These are phyloP conservation scores for Halcyon senegalensis DNA, from an alignment of 2,113 vertebrate genomes.

Conservation along the genomic window DNA sequence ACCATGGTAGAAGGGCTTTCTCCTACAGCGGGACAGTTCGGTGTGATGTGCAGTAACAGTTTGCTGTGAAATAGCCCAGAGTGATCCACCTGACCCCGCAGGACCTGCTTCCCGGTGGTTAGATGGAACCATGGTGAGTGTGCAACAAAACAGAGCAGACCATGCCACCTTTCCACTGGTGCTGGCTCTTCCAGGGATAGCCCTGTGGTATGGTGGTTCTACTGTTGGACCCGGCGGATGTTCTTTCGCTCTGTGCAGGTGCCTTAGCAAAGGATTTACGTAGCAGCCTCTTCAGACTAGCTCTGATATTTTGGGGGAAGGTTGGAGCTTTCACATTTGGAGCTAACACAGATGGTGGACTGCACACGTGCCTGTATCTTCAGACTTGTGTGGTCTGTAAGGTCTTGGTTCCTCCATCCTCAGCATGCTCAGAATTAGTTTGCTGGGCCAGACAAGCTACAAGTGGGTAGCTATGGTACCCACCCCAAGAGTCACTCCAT, in stretches of 20 bases:
- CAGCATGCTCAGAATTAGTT: neutral
- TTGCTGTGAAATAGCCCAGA: neutral
- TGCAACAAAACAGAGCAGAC: neutral
- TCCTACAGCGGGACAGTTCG: neutral
- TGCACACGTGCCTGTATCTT: neutral
- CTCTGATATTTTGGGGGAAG: neutral
- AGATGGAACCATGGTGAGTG: neutral
- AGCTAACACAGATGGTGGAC: neutral
- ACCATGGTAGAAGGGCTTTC: neutral
- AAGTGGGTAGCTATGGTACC: neutral
- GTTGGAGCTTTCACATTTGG: neutral
- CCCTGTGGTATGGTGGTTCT: neutral
- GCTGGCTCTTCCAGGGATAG: neutral
- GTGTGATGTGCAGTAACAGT: neutral
- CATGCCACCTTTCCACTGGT: neutral
- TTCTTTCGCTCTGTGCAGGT: neutral
- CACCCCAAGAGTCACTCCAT: neutral
- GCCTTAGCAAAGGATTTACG: neutral
- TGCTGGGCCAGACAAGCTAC: neutral
- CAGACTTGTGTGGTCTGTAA: neutral
- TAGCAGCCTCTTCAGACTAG: neutral
- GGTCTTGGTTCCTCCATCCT: neutral
- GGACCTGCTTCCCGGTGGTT: neutral
- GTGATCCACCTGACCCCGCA: neutral
- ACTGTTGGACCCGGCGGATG: neutral